These are phyloP conservation scores for Numenius arquata DNA, from an alignment of 2,113 vertebrate species.

Conservation along the genomic window DNA sequence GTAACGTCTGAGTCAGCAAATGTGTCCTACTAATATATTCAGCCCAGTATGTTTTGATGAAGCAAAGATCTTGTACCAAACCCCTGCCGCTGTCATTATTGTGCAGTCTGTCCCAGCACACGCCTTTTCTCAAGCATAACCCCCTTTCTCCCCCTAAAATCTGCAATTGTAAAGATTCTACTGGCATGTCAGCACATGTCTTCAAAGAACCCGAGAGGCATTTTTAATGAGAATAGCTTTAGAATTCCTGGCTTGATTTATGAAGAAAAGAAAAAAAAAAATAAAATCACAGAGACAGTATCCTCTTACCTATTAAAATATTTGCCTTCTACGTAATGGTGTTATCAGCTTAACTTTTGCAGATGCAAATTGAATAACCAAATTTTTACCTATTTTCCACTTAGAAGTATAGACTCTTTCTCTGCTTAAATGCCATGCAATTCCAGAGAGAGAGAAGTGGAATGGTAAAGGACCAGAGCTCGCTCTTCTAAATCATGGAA, in stretches of 20 bases:
- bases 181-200: not conserved
- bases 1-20: not conserved
- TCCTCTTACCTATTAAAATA: not conserved
- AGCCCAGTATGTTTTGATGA: not conserved
- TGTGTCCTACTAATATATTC: not conserved
- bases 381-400: not conserved
- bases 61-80: not conserved
- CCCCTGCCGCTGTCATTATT: not conserved
- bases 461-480: not conserved
- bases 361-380: not conserved
- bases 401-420: not conserved
- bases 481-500: not conserved
- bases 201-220: not conserved
- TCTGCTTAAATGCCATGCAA: not conserved
- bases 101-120: not conserved
- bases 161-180: not conserved
- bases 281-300: not conserved
- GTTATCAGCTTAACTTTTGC: not conserved
- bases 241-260: conserved; percentile 36
- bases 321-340: not conserved
- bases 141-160: not conserved
- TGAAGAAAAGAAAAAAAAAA: not conserved
- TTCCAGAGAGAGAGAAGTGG: not conserved
- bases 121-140: not conserved
- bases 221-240: conserved; percentile 17